Percentiles rank a stretch among this genome's conserved stretches.
Evolutionary conservation across 2,888 invertebrate species (phyloP).

Genomic region (Drosophila paramelanica): DNA sequence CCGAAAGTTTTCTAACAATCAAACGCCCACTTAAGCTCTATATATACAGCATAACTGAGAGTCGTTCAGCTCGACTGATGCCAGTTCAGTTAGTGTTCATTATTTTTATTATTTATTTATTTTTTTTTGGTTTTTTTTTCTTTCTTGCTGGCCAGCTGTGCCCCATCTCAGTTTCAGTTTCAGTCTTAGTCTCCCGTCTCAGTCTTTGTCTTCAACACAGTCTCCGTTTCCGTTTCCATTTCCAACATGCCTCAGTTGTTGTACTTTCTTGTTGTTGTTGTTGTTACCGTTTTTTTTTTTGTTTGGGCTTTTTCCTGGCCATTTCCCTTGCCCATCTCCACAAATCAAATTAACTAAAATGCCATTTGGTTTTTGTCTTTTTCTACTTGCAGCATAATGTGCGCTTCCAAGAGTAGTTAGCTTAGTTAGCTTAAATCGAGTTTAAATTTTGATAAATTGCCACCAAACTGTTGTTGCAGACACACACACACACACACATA

Average conservation of each 20-base stretch:
- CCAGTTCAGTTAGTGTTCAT: constrained; percentile 7
- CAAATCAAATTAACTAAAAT: constrained; percentile 80
- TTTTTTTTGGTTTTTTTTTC: background rate
- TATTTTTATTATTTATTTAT: no score
- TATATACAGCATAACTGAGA: constrained; percentile 1
- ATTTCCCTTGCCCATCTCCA: constrained; percentile 43
- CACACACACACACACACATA: constrained; percentile 4
- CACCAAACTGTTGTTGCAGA: constrained; percentile 41
- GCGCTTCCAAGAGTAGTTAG: constrained; percentile 78
- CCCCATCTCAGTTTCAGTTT: constrained; percentile 10
- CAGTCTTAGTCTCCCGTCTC: background rate
- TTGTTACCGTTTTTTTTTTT: background rate
- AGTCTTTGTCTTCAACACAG: constrained; percentile 1
- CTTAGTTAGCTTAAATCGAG: constrained; percentile 72
- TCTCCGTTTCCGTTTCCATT: constrained; percentile 12
- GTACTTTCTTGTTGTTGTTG: background rate
- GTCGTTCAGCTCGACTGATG: constrained; percentile 19
- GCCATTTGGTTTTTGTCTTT: constrained; percentile 82
- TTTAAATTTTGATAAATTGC: constrained; percentile 77
- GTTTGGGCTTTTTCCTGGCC: constrained; percentile 27
- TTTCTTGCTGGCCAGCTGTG: constrained; percentile 46
- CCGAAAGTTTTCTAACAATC: background rate
- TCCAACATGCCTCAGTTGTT: background rate
- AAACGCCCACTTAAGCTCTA: background rate
- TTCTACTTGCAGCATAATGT: constrained; percentile 82